Base-by-base conservation (phyloP, 1,140 invertebrate genomes). In the Harpegnathos saltator region DNA sequence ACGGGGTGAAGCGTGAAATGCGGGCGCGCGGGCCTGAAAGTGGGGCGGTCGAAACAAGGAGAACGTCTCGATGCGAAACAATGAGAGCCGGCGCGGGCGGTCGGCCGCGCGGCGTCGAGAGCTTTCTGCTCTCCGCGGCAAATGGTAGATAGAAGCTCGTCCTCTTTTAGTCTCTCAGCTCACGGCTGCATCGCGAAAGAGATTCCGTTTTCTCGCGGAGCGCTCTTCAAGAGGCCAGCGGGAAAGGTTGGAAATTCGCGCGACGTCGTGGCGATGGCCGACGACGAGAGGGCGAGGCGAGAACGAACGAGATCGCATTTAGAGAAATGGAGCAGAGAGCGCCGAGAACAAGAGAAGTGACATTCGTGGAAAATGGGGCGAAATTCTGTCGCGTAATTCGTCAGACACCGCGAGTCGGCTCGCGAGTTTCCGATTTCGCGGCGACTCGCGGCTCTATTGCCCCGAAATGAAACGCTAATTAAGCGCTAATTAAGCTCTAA, bases 71-170 rank as follows among this genome's bases (percentile, higher is more conserved):
- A 66, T 50, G 73, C 54, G 73, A 83, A 66, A 85, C 73, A 80
- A 86, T 84, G 84, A 86, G n/a, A n/a, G n/a, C n/a, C n/a, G n/a
- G n/a, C n/a, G 82, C 59, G 14, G 19, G 11, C 29, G 48, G 52
- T 24, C 29, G 29, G 29, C 5, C 50, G 62, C 50, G 62, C 29
- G 68, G 54, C 9, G 29, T 38, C 22, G 66, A 66, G 54, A 62
- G 52, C 48, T 52, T 81, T 26, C 17, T 58, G 63, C 83, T 52
- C 83, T 52, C 17, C 12, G 24, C 19, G 48, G 74, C 82, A 52
- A 86, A 86, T 50, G 62, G 33, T 33, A 44, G 82, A 72, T 81
- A 68, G 69, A 44, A 68, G 73, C 50, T 52, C 29, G 17, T 62
- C 15, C 54, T 58, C 68, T 73, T 62, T 73, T 62, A 33, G 73